A percentile compares a stretch with the other conserved stretches of the same genome.
phyloP scores from a whole-genome alignment of 2,113 vertebrate species.

The Tenrec ecaudatus region DNA sequence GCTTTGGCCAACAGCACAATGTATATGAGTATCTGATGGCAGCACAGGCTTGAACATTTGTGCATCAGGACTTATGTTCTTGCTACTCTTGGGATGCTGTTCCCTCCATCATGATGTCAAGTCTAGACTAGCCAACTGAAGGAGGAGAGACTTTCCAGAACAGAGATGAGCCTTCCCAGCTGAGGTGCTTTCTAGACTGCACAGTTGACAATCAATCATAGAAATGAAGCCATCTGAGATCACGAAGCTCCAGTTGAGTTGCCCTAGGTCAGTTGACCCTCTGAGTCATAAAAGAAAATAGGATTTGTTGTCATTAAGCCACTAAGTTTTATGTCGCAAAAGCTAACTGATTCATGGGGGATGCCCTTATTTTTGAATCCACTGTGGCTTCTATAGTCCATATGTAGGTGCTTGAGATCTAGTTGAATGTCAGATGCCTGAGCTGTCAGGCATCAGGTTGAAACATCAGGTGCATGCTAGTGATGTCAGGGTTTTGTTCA shows the following conservation, averaged over 20 bases:
- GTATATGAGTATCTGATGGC: background rate
- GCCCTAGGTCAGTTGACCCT: background rate
- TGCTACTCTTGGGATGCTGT: background rate
- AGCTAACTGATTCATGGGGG: background rate
- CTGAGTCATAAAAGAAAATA: background rate
- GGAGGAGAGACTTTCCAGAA: background rate
- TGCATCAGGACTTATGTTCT: background rate
- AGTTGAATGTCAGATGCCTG: background rate
- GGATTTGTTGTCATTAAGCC: background rate
- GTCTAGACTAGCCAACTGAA: background rate
- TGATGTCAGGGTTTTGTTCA: background rate
- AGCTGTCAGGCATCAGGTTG: background rate
- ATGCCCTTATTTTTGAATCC: constrained; percentile 29
- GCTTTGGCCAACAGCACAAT: background rate
- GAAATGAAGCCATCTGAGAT: background rate
- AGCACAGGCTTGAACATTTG: background rate
- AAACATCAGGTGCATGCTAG: background rate
- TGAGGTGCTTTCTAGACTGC: background rate
- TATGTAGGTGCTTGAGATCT: background rate
- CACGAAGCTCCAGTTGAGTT: background rate
- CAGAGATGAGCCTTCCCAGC: background rate
- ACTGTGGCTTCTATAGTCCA: background rate
- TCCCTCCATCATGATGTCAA: background rate
- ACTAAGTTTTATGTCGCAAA: background rate
- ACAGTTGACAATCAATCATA: background rate